Conservation (phyloP, 2,888 invertebrate genomes). For the Yponomeuta sedellus region DNA sequence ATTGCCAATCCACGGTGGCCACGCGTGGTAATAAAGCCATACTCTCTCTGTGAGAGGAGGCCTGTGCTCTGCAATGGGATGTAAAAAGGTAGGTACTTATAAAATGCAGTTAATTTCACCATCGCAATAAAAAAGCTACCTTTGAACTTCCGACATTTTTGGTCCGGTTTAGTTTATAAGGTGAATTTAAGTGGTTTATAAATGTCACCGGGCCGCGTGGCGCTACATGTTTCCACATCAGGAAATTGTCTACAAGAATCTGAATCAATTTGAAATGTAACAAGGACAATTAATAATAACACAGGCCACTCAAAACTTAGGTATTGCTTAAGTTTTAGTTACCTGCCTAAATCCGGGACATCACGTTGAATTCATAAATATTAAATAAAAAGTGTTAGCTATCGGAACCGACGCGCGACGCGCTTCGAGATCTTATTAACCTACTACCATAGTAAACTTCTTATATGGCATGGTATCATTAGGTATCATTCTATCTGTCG, state of each 20-base stretch:
- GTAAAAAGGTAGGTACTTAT: no score
- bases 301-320: not conserved
- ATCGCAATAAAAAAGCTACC: no score
- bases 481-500: no score
- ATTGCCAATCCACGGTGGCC: no score
- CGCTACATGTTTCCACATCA: not conserved
- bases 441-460: not conserved
- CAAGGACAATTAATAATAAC: conserved; percentile 1
- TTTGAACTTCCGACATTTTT: no score
- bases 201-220: not conserved
- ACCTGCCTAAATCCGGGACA: not conserved
- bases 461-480: not conserved
- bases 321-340: not conserved
- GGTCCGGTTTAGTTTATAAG: not conserved
- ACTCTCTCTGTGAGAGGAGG: no score
- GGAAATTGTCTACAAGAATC: not conserved
- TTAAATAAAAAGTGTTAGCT: not conserved
- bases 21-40: no score
- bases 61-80: no score
- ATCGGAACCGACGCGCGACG: not conserved
- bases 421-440: not conserved
- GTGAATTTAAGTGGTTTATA: not conserved
- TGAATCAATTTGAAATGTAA: not conserved
- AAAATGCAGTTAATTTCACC: no score
- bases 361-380: not conserved